phyloP scores from a whole-genome alignment of 2,797 vertebrate genomes.

The Clarias laeviceps region DNA sequence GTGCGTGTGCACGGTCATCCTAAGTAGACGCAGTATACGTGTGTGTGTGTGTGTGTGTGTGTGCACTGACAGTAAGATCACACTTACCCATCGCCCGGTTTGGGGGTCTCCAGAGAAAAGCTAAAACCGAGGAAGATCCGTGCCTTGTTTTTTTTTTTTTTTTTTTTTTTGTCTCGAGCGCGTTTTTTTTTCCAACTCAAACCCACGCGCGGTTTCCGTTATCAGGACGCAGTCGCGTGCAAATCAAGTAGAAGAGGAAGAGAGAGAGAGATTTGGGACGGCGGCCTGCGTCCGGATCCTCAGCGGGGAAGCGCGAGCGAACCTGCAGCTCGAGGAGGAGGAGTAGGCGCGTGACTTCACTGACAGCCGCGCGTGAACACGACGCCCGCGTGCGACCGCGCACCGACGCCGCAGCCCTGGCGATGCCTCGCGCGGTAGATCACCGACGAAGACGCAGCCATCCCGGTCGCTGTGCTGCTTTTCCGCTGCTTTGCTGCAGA shows the following conservation, averaged over 20 bases:
- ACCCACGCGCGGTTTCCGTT: background rate
- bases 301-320: background rate
- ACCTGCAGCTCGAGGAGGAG: slow-evolving; percentile 1
- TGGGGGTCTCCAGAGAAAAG: slow-evolving; percentile 48
- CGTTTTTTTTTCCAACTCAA: background rate
- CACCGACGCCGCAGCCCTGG: background rate
- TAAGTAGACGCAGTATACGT: no score
- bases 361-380: slow-evolving; percentile 23
- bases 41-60: background rate
- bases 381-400: background rate
- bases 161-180: background rate
- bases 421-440: slow-evolving; percentile 1
- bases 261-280: background rate
- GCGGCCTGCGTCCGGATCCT: slow-evolving; percentile 19
- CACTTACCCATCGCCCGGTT: slow-evolving; percentile 61
- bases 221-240: slow-evolving; percentile 6
- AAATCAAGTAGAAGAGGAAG: background rate
- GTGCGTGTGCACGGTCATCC: no score
- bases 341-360: slow-evolving; percentile 9
- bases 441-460: slow-evolving; percentile 27
- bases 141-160: background rate
- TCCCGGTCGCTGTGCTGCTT: slow-evolving; percentile 24
- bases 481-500: background rate
- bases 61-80: slow-evolving; percentile 2
- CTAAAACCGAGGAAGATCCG: background rate